Conservation (phyloP, 2,888 invertebrate genomes). For the Caenorhabditis doughertyi region DNA sequence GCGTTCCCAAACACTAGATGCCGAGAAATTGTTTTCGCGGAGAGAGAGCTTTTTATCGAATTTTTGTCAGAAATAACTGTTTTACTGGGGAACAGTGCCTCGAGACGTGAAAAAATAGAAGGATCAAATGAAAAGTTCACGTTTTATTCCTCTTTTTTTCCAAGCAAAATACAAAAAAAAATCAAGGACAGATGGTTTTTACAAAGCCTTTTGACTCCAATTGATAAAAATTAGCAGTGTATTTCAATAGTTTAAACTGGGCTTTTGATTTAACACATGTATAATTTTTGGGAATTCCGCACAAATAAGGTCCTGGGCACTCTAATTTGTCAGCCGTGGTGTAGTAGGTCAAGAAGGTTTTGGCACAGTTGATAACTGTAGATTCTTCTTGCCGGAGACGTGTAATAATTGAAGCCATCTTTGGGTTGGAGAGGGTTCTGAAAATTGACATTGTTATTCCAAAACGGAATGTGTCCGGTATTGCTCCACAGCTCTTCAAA, state of each 20-base stretch:
- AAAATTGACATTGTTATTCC: not conserved
- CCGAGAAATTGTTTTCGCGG: too few relatives aligned
- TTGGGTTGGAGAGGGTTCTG: slow-evolving; percentile 27
- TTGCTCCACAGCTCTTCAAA: too few relatives aligned
- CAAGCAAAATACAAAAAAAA: not conserved
- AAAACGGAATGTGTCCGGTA: too few relatives aligned
- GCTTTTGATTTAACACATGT: slow-evolving; percentile 38
- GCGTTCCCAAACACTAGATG: not conserved
- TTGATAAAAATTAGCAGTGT: slow-evolving; percentile 51
- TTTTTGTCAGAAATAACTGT: not conserved
- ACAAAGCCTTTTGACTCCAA: slow-evolving; percentile 13
- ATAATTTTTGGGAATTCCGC: slow-evolving; percentile 1
- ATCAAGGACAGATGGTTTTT: slow-evolving; percentile 7
- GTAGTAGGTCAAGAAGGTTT: slow-evolving; percentile 37
- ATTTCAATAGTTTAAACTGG: slow-evolving; percentile 27
- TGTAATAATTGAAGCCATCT: not conserved
- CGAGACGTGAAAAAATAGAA: not conserved
- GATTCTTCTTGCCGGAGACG: slow-evolving; percentile 4
- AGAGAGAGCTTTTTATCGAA: not conserved
- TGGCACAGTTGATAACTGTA: not conserved
- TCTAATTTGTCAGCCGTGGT: not conserved
- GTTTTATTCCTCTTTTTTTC: not conserved
- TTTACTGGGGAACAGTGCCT: not conserved
- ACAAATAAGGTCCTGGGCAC: slow-evolving; percentile 40
- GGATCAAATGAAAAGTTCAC: not conserved